Evolutionary conservation across 2,113 vertebrate species (phyloP).

Genomic region (Polypterus senegalus): DNA sequence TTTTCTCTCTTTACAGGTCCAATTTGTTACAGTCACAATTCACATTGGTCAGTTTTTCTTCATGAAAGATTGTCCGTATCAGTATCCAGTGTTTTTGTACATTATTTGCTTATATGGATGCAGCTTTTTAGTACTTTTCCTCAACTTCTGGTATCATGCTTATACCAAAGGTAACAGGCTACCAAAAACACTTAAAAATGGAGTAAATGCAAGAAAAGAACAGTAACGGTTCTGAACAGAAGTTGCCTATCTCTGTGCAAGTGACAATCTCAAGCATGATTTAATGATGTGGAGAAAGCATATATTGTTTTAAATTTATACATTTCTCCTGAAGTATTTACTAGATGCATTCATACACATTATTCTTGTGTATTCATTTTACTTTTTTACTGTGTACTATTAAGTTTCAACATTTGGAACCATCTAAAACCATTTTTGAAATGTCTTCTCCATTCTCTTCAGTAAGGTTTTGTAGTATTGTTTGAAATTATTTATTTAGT

Average conservation of each 20-base stretch:
- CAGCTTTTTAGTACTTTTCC: conserved; percentile 82
- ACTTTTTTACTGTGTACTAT: background rate
- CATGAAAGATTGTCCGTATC: conserved; percentile 77
- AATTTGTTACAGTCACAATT: conserved; percentile 71
- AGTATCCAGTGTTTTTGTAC: conserved; percentile 82
- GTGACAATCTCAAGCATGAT: conserved; percentile 14
- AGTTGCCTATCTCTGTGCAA: background rate
- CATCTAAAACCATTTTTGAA: too few species aligned
- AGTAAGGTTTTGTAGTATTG: too few species aligned
- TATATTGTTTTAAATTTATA: conserved; percentile 9
- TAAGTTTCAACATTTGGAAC: conserved; percentile 4
- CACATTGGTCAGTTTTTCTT: conserved; percentile 87
- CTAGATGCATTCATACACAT: background rate
- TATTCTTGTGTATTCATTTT: background rate
- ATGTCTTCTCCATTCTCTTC: too few species aligned
- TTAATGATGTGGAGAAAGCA: background rate
- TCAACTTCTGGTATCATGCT: conserved; percentile 94
- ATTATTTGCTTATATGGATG: conserved; percentile 73
- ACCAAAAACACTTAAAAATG: conserved; percentile 65
- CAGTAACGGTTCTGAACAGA: conserved; percentile 44
- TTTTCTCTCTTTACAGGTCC: conserved; percentile 54
- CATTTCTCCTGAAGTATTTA: conserved; percentile 10
- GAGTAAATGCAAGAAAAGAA: conserved; percentile 50
- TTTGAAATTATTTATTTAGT: too few species aligned
- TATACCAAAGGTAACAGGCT: conserved; percentile 86